Conservation (phyloP, 2,797 vertebrate genomes). For the Micromesistius poutassou region DNA sequence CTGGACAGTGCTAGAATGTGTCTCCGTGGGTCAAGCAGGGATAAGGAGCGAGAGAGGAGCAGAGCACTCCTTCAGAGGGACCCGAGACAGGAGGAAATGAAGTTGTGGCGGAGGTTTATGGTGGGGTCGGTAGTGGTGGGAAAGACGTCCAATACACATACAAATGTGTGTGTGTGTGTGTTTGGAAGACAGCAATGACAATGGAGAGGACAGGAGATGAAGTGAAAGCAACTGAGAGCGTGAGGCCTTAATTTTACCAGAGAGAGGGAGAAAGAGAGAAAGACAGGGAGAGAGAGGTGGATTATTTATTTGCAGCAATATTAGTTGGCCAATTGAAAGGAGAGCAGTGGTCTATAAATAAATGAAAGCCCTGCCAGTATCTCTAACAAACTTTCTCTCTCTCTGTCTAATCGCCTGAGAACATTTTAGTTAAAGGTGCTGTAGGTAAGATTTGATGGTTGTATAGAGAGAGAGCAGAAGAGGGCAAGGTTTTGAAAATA, state of each 20-base stretch:
- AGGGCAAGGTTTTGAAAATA: neutral
- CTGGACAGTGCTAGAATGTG: slow-evolving; percentile 61
- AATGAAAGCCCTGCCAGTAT: slow-evolving; percentile 38
- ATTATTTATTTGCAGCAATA: slow-evolving; percentile 42
- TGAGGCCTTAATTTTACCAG: neutral
- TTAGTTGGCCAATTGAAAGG: slow-evolving; percentile 67
- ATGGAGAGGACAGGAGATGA: neutral
- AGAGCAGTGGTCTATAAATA: slow-evolving; percentile 68
- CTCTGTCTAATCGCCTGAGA: slow-evolving; percentile 29
- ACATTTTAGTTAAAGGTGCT: neutral
- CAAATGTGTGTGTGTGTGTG: neutral
- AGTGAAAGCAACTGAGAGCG: neutral
- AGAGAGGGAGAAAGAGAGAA: neutral
- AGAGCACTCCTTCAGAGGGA: slow-evolving; percentile 43
- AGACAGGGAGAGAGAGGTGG: neutral
- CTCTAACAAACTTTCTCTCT: slow-evolving; percentile 13
- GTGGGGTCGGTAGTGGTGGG: neutral
- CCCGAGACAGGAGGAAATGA: slow-evolving; percentile 46
- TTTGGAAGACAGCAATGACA: neutral
- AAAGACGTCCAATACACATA: neutral
- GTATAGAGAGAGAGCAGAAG: neutral
- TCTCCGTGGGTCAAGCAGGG: slow-evolving; percentile 61
- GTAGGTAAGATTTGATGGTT: neutral
- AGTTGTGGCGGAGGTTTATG: slow-evolving; percentile 1
- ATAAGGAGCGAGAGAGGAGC: slow-evolving; percentile 45